Conservation (phyloP, 92 coral and sea anemone species). For the Porites lobata region DNA sequence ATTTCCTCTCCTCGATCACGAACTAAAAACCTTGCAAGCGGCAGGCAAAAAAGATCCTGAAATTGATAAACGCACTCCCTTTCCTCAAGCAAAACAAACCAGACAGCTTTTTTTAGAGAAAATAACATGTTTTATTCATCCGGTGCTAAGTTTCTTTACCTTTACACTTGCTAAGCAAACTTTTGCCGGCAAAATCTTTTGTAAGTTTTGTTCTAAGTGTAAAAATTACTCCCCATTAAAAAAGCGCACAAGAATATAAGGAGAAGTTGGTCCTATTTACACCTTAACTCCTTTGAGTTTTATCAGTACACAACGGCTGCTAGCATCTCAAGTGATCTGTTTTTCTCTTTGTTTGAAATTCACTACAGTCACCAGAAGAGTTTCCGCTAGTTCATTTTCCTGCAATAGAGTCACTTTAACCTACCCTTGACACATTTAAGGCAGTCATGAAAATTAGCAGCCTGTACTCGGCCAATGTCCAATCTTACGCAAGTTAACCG, state of each 20-base stretch:
- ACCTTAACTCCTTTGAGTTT: conserved; percentile 7
- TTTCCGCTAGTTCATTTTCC: conserved; percentile 34
- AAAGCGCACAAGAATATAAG: neutral
- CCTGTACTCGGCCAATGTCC: neutral
- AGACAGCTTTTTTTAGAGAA: conserved; percentile 50
- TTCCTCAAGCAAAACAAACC: conserved; percentile 70
- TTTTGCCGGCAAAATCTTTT: conserved; percentile 44
- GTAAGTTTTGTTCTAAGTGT: conserved; percentile 59
- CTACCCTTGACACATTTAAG: neutral
- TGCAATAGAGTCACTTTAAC: conserved; percentile 15
- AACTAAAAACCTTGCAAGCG: conserved; percentile 60
- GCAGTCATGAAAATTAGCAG: neutral
- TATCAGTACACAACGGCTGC: conserved; percentile 22
- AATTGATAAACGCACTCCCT: conserved; percentile 59
- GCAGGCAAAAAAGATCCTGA: conserved; percentile 87
- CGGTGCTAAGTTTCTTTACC: conserved; percentile 52
- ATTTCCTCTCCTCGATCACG: conserved; percentile 35
- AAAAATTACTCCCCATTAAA: conserved; percentile 34
- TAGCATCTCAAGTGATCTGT: conserved; percentile 37
- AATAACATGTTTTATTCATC: conserved; percentile 87
- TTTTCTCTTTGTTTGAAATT: conserved; percentile 42
- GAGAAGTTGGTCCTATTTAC: conserved; percentile 15
- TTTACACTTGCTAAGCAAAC: conserved; percentile 24
- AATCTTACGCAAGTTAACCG: conserved; percentile 1
- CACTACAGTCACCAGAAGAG: conserved; percentile 27